Percentiles rank a stretch among this genome's conserved stretches.
These are phyloP conservation scores for Drosophila orena DNA, from an alignment of 1,140 invertebrate species.

Conservation along the genomic window DNA sequence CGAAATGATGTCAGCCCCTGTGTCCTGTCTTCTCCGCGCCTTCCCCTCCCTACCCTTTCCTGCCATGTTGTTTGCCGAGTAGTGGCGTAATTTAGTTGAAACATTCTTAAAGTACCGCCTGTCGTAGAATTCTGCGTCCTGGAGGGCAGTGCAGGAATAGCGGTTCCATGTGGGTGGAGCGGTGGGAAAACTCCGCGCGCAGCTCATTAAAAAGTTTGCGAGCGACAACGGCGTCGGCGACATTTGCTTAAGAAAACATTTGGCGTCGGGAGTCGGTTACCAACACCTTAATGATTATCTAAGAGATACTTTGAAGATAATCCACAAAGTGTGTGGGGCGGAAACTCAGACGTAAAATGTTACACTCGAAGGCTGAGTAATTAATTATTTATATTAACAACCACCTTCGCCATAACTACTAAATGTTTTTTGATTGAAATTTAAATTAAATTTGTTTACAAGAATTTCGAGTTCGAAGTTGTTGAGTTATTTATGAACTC, in stretches of 20 bases:
- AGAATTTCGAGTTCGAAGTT: conserved; percentile 7
- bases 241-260: conserved; percentile 75
- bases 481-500: conserved; percentile 34
- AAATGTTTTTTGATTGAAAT: conserved; percentile 56
- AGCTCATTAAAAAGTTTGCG: conserved; percentile 81
- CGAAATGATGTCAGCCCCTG: conserved; percentile 74
- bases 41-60: background rate
- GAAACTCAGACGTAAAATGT: conserved; percentile 66
- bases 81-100: conserved; percentile 74
- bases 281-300: conserved; percentile 74
- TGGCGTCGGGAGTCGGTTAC: conserved; percentile 18
- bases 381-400: conserved; percentile 67
- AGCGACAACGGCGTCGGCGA: conserved; percentile 62
- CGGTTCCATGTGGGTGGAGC: conserved; percentile 3
- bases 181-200: conserved; percentile 36
- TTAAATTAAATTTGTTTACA: conserved; percentile 58
- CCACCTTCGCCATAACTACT: conserved; percentile 18
- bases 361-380: conserved; percentile 51
- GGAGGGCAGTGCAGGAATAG: background rate
- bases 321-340: conserved; percentile 29
- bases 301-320: conserved; percentile 74
- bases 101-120: conserved; percentile 74
- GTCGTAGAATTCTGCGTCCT: conserved; percentile 45
- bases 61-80: background rate
- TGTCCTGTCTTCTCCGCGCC: conserved; percentile 9